These are phyloP conservation scores for Cirrhinus molitorella DNA, from an alignment of 2,797 vertebrate genomes.

Conservation along the genomic window DNA sequence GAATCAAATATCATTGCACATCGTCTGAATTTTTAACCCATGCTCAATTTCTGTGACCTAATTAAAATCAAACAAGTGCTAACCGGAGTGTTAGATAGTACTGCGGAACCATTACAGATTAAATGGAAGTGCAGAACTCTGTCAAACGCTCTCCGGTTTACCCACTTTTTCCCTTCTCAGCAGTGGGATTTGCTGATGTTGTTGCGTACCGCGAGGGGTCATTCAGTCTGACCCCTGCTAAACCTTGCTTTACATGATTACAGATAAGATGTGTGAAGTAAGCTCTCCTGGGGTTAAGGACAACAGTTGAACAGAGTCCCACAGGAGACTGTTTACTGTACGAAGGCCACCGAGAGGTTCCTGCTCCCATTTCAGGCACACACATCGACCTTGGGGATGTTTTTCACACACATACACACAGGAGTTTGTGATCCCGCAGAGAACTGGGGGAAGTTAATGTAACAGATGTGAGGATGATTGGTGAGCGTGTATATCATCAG, in stretches of 20 bases:
- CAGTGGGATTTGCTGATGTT: slow-evolving; percentile 48
- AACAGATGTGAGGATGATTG: slow-evolving; percentile 48
- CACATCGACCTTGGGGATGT: slow-evolving; percentile 60
- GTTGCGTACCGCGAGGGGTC: slow-evolving; percentile 26
- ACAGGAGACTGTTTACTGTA: slow-evolving; percentile 56
- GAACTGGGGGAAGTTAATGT: slow-evolving; percentile 58
- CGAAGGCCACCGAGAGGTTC: slow-evolving; percentile 48
- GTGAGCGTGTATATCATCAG: slow-evolving; percentile 52
- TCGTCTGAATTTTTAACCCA: slow-evolving; percentile 46
- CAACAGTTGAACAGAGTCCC: slow-evolving; percentile 49
- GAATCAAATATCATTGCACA: slow-evolving; percentile 45
- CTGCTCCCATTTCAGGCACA: slow-evolving; percentile 45
- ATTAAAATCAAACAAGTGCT: slow-evolving; percentile 47
- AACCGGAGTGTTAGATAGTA: slow-evolving; percentile 26
- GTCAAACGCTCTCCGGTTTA: neutral
- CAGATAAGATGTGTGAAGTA: slow-evolving; percentile 51
- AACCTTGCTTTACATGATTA: slow-evolving; percentile 59
- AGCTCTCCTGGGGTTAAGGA: slow-evolving; percentile 45
- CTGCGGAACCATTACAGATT: slow-evolving; percentile 31
- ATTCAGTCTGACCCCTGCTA: slow-evolving; percentile 38
- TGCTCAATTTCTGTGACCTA: slow-evolving; percentile 43
- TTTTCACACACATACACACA: slow-evolving; percentile 45
- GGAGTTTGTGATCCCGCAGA: slow-evolving; percentile 42
- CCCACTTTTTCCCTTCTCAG: neutral
- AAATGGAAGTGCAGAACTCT: slow-evolving; percentile 1